phyloP scores from a whole-genome alignment of 2,888 invertebrate species.

The Barypeithes pellucidus region DNA sequence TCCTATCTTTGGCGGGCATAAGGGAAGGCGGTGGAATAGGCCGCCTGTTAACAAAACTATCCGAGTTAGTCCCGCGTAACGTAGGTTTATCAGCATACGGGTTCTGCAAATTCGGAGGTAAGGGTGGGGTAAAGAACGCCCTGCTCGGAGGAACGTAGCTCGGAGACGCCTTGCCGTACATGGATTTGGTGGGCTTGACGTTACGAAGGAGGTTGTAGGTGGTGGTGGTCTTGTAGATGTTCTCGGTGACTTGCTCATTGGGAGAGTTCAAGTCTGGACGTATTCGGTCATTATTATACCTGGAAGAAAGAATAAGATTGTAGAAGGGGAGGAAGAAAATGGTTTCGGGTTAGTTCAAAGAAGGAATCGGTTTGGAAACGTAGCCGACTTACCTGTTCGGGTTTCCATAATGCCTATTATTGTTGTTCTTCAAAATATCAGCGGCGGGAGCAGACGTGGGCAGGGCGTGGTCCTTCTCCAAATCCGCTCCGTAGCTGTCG shows the following conservation, averaged over 20 bases:
- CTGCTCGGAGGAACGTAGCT: slow-evolving; percentile 89
- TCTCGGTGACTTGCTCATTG: slow-evolving; percentile 66
- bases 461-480: slow-evolving; percentile 82
- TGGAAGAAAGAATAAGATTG: slow-evolving; percentile 26
- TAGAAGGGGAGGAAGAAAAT: background rate
- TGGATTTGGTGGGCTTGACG: slow-evolving; percentile 76
- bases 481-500: slow-evolving; percentile 77
- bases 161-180: slow-evolving; percentile 81
- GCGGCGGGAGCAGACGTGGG: slow-evolving; percentile 85
- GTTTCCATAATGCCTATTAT: slow-evolving; percentile 84
- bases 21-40: slow-evolving; percentile 89
- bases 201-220: slow-evolving; percentile 76
- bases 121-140: slow-evolving; percentile 84
- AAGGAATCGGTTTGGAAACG: background rate
- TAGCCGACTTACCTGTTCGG: slow-evolving; percentile 72
- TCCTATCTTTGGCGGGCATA: slow-evolving; percentile 86
- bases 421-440: slow-evolving; percentile 85
- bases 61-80: slow-evolving; percentile 78
- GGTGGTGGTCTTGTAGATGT: slow-evolving; percentile 67
- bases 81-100: slow-evolving; percentile 94
- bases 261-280: slow-evolving; percentile 64
- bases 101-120: slow-evolving; percentile 88
- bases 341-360: no score
- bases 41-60: slow-evolving; percentile 80
- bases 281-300: slow-evolving; percentile 70